Base-by-base conservation (phyloP, 2,113 vertebrate species). In the Craseonycteris thonglongyai region DNA sequence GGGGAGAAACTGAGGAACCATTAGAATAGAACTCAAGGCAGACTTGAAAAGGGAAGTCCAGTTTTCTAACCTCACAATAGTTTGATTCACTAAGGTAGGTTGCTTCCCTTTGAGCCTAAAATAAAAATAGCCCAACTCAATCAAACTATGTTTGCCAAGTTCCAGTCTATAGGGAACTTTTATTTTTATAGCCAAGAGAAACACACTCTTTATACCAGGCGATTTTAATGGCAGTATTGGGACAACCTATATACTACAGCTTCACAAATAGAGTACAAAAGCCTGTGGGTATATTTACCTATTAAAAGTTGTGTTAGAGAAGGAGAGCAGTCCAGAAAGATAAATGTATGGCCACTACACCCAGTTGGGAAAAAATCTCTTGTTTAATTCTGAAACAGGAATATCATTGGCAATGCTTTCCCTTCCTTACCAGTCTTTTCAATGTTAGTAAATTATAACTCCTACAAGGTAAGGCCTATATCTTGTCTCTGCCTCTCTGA, bases 141-240 rank as follows among this genome's bases (percentile, higher is more conserved):
- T 96, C 91, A 95, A 97, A 93, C 61, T 47, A 33, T 63, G 22
- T 87, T 95, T 95, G 79, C 83, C 75, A 95, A 96, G 83, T 94
- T 96, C 59, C 33, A 93, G 51, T 83, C 93, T 96, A 66, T 69
- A 92, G 75, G 83, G 95, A 96, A 93, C 45, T 86, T 93, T 96
- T 87, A 96, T 91, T 96, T 97, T 97, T 93, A 93, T 87, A 96
- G 74, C 58, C 65, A 71, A 94, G 86, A 91, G 82, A 93, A 94
- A 49, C 79, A 71, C 16, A 89, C 33, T 59, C 26, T 88, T 79
- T 95, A 89, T 89, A 54, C 13, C 7, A 49, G 40, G 33, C 33
- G 16, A 94, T 95, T 93, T 92, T 96, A 95, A 95, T 89, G 54
- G 83, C 71, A 90, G 82, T 81, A 66, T 76, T 93, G 95, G 86